Conservation (phyloP, 2,113 vertebrate genomes). For the Turnix velox region DNA sequence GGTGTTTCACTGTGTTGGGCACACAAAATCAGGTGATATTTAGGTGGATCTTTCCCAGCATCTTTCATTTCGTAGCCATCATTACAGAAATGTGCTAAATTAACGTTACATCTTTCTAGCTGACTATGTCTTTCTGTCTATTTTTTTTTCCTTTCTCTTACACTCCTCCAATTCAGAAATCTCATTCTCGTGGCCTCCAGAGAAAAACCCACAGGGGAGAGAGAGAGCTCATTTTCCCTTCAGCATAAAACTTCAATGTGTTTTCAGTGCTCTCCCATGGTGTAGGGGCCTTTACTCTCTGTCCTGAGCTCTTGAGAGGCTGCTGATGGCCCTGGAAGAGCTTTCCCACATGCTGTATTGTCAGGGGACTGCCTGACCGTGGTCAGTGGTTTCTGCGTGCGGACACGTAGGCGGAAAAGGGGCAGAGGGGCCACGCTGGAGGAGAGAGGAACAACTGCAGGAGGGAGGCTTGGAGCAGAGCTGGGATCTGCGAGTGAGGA, state of each 20-base stretch:
- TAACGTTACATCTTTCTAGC: background rate
- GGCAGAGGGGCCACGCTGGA: background rate
- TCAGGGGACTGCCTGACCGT: constrained; percentile 9
- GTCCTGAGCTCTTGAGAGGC: background rate
- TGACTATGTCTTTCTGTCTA: background rate
- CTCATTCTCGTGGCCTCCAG: background rate
- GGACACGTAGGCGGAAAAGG: background rate
- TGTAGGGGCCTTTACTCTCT: constrained; percentile 17
- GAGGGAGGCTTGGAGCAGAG: background rate
- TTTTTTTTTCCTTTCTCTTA: background rate
- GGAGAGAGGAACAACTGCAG: background rate
- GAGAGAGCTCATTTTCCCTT: background rate
- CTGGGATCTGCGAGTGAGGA: background rate
- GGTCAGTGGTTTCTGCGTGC: background rate
- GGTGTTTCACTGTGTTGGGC: background rate
- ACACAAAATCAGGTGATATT: background rate
- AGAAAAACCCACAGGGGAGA: background rate
- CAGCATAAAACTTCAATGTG: background rate
- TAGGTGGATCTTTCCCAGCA: background rate
- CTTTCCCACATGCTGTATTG: constrained; percentile 42
- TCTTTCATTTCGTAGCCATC: background rate
- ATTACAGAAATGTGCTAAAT: background rate
- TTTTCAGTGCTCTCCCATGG: constrained; percentile 10
- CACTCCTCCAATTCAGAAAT: background rate
- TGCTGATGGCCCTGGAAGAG: background rate